Percentiles rank a stretch among this genome's conserved stretches.
phyloP scores from a whole-genome alignment of 2,888 invertebrate genomes.

The Clanis bilineata region DNA sequence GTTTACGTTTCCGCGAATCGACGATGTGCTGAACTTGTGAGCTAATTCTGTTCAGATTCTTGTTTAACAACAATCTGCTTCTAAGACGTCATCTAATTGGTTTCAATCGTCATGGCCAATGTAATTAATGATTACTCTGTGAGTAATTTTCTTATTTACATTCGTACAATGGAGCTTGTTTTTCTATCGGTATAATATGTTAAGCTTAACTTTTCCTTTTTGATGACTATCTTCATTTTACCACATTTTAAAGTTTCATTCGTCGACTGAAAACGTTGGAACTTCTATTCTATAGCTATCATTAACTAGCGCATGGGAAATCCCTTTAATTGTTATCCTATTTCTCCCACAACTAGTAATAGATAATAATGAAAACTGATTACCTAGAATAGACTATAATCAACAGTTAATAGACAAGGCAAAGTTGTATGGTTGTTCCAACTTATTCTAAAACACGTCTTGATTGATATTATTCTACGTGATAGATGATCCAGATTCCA shows the following conservation, averaged over 20 bases:
- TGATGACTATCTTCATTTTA: not conserved
- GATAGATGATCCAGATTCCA: no score
- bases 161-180: not conserved
- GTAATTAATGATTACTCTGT: not conserved
- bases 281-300: no score
- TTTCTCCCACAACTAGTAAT: not conserved
- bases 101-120: slow-evolving; percentile 6
- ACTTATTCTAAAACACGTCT: no score
- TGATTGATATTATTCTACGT: no score
- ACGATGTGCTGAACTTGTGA: slow-evolving; percentile 17
- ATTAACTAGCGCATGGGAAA: slow-evolving; percentile 28
- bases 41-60: slow-evolving; percentile 17
- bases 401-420: not conserved
- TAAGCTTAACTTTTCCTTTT: not conserved
- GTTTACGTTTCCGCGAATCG: slow-evolving; percentile 29
- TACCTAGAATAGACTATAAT: not conserved
- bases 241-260: not conserved
- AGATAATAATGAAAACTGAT: not conserved
- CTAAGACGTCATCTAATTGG: slow-evolving; percentile 15
- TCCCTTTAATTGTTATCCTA: slow-evolving; percentile 21
- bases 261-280: slow-evolving; percentile 33
- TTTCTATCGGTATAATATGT: not conserved
- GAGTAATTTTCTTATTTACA: not conserved
- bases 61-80: slow-evolving; percentile 15
- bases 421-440: not conserved